phyloP scores from a whole-genome alignment of 2,888 invertebrate genomes.

The Apocheima hispidaria region DNA sequence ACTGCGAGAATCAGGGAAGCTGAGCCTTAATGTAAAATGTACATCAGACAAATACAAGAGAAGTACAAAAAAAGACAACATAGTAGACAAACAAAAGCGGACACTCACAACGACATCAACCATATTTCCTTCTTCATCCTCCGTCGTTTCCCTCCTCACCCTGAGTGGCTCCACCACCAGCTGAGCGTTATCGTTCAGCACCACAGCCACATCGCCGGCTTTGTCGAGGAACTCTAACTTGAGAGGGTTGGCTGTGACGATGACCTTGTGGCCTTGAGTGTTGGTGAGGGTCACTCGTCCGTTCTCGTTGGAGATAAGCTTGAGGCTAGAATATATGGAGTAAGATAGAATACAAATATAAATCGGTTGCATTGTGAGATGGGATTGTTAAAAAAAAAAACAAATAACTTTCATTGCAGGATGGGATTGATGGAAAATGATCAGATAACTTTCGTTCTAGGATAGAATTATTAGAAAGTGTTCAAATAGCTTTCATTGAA shows the following conservation, averaged over 20 bases:
- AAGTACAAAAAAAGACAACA: background rate
- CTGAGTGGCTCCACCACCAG: conserved; percentile 96
- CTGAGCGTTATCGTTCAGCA: conserved; percentile 95
- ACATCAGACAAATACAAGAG: too few relatives aligned
- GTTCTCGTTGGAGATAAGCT: conserved; percentile 67
- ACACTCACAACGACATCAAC: conserved; percentile 65
- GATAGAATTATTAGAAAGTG: too few relatives aligned
- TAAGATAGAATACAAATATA: background rate
- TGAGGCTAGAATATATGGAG: conserved; percentile 58
- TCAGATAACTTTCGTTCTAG: background rate
- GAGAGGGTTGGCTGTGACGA: conserved; percentile 92
- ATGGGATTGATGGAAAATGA: too few relatives aligned
- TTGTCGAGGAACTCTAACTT: conserved; percentile 92
- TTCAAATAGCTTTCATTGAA: too few relatives aligned
- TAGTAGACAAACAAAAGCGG: conserved; percentile 29
- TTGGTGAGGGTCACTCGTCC: conserved; percentile 68
- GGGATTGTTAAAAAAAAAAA: too few relatives aligned
- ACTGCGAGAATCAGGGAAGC: too few relatives aligned
- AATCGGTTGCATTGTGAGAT: too few relatives aligned
- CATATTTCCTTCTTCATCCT: conserved; percentile 69
- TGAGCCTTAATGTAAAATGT: too few relatives aligned
- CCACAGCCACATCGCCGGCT: conserved; percentile 89
- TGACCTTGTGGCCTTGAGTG: conserved; percentile 73
- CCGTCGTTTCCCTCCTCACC: conserved; percentile 85
- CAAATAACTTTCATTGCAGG: too few relatives aligned